Conservation (phyloP, 2,113 vertebrate genomes). For the Ginglymostoma cirratum region DNA sequence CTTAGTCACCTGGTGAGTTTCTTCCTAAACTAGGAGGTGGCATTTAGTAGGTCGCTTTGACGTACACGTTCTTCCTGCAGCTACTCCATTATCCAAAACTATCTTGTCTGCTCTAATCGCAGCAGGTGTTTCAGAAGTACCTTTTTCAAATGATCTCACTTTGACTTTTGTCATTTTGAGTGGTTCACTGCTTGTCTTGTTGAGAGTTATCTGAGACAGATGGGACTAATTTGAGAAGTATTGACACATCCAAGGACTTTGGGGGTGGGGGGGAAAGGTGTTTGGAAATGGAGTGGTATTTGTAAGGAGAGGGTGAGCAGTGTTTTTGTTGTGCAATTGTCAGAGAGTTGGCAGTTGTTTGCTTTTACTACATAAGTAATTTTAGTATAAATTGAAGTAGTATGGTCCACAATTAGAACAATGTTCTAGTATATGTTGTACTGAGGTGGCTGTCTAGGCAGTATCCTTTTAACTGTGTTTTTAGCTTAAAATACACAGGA, state of each 20-base stretch:
- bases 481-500: neutral
- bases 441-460: neutral
- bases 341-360: neutral
- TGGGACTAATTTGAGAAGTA: neutral
- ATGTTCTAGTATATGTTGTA: neutral
- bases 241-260: neutral
- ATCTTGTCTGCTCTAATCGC: neutral
- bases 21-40: neutral
- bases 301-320: neutral
- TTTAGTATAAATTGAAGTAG: neutral
- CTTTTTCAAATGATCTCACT: neutral
- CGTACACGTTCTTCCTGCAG: neutral
- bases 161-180: neutral
- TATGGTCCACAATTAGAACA: neutral
- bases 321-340: neutral
- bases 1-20: neutral
- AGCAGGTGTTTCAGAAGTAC: neutral
- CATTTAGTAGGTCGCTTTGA: neutral
- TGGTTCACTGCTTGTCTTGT: neutral
- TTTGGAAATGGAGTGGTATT: neutral
- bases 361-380: neutral
- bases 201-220: neutral
- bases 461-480: neutral
- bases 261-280: neutral
- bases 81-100: neutral